Conservation (phyloP, 2,888 invertebrate genomes). For the Sphaeridia pumilis region DNA sequence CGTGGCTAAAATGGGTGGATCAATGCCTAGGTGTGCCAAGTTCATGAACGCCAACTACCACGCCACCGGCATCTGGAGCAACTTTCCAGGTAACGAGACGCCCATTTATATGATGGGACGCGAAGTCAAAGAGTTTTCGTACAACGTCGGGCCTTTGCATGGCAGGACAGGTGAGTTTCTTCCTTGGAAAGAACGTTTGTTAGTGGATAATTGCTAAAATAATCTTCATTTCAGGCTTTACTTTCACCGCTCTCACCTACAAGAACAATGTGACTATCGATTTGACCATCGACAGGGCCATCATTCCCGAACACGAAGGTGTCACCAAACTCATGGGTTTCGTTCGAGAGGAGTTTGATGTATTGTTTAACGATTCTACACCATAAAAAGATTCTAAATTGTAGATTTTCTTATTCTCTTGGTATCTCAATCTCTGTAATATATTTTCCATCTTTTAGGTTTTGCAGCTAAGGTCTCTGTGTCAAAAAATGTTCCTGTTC, state of each 20-base stretch:
- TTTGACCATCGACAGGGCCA: constrained; percentile 5
- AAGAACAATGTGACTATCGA: constrained; percentile 1
- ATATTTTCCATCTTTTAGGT: no score
- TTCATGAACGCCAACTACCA: constrained; percentile 6
- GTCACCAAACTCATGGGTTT: not conserved
- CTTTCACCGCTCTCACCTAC: constrained; percentile 7
- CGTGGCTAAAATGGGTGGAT: constrained; percentile 1
- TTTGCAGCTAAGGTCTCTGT: no score
- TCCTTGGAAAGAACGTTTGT: not conserved
- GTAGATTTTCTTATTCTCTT: no score
- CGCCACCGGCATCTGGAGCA: constrained; percentile 9
- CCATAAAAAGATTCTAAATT: no score
- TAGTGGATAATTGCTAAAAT: not conserved
- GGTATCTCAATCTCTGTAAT: no score
- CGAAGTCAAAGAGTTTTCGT: constrained; percentile 6
- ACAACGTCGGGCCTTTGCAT: constrained; percentile 11
- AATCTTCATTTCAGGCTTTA: constrained; percentile 6
- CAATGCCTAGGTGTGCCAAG: constrained; percentile 2
- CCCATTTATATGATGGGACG: constrained; percentile 1
- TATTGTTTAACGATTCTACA: not conserved
- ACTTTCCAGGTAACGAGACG: constrained; percentile 9
- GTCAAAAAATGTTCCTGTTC: no score
- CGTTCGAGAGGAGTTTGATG: constrained; percentile 8
- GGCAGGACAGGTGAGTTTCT: constrained; percentile 6
- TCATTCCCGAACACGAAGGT: not conserved